A percentile compares a stretch with the other conserved stretches of the same genome.
Evolutionary conservation across 2,888 invertebrate species (phyloP).

Genomic region (Encarsia formosa): DNA sequence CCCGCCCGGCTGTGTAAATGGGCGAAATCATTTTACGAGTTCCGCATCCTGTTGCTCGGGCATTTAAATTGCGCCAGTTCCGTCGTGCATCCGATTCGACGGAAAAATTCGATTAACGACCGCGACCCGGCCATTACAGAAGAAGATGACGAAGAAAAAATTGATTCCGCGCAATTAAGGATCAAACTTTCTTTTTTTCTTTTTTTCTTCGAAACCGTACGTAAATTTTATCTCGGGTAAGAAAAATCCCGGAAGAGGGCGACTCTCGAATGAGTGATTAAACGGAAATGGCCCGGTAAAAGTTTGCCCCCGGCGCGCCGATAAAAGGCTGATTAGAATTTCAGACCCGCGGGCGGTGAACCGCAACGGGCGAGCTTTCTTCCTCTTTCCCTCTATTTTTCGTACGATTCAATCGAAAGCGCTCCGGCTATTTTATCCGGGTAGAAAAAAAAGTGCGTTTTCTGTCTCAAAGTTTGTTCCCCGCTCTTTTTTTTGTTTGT

Average conservation of each 20-base stretch:
- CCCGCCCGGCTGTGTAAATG: constrained; percentile 5
- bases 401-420: no score
- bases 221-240: background rate
- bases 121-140: background rate
- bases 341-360: constrained; percentile 6
- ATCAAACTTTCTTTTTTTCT: background rate
- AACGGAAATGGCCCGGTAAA: constrained; percentile 9
- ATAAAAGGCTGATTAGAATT: constrained; percentile 19
- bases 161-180: background rate
- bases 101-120: constrained; percentile 14
- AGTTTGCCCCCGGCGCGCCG: background rate
- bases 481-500: no score
- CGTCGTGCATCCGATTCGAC: constrained; percentile 6
- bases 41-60: constrained; percentile 8
- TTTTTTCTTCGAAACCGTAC: background rate
- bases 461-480: no score
- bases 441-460: no score
- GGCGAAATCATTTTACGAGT: constrained; percentile 14
- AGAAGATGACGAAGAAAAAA: constrained; percentile 1
- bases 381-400: no score
- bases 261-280: constrained; percentile 15
- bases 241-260: background rate
- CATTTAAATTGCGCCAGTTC: constrained; percentile 18
- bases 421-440: no score
- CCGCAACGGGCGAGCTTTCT: background rate